A percentile compares a stretch with the other conserved stretches of the same genome.
phyloP scores from a whole-genome alignment of 2,888 invertebrate genomes.

The Aspidiotus destructor region DNA sequence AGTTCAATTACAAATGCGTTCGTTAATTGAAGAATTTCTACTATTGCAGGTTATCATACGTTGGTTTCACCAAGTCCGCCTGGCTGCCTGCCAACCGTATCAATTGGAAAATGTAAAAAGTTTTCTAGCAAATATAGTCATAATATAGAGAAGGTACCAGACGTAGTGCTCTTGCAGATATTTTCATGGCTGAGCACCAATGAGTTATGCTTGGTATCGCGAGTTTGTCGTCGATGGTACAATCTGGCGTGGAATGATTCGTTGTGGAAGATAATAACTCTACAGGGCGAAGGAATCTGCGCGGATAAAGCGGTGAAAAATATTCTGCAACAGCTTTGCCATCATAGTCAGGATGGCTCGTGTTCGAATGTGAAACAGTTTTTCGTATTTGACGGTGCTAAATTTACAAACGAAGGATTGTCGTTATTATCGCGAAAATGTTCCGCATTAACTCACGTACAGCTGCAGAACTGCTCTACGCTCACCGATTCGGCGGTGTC shows the following conservation, averaged over 20 bases:
- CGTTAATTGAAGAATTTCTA: not conserved
- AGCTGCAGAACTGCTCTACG: constrained; percentile 62
- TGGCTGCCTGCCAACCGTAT: constrained; percentile 35
- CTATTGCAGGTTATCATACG: constrained; percentile 20
- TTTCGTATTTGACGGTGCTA: constrained; percentile 56
- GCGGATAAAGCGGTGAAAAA: constrained; percentile 58
- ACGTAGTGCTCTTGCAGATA: constrained; percentile 58
- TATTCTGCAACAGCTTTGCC: constrained; percentile 53
- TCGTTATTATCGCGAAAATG: constrained; percentile 66
- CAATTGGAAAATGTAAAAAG: constrained; percentile 5
- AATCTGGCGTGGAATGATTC: constrained; percentile 66
- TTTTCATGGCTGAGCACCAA: constrained; percentile 61
- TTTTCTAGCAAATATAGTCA: constrained; percentile 39
- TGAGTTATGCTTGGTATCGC: constrained; percentile 62
- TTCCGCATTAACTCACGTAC: constrained; percentile 69
- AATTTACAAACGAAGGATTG: constrained; percentile 68
- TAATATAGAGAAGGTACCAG: constrained; percentile 54
- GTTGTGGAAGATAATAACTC: constrained; percentile 59
- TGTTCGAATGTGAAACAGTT: constrained; percentile 59
- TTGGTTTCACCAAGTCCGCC: constrained; percentile 35
- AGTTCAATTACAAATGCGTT: not conserved
- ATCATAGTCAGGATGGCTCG: constrained; percentile 49
- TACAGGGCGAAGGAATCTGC: constrained; percentile 52
- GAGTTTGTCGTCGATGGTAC: constrained; percentile 67
- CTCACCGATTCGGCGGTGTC: constrained; percentile 67